Evolutionary conservation across 2,888 invertebrate genomes (phyloP).

Genomic region (Drosophila mettleri): DNA sequence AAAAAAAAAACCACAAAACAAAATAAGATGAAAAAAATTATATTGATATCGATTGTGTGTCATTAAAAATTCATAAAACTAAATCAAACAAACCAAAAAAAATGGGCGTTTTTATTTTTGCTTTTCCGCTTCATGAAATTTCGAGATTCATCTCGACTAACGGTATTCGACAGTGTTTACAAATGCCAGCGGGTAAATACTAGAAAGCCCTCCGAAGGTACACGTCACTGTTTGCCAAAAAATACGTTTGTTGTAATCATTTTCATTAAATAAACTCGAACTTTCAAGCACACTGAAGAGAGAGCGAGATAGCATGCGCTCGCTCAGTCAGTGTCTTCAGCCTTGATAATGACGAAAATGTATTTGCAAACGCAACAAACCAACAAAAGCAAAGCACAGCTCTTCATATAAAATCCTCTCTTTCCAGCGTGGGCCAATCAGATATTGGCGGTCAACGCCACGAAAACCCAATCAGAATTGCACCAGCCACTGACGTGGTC

Average conservation of each 20-base stretch:
- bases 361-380: constrained; percentile 40
- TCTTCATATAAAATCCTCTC: constrained; percentile 37
- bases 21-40: constrained; percentile 20
- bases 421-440: constrained; percentile 69
- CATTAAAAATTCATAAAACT: constrained; percentile 51
- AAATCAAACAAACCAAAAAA: constrained; percentile 10
- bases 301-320: neutral
- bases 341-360: constrained; percentile 39
- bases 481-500: constrained; percentile 63
- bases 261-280: constrained; percentile 27
- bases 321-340: constrained; percentile 38
- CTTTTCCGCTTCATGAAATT: neutral
- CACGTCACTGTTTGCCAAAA: constrained; percentile 46
- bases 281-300: constrained; percentile 1
- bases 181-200: neutral
- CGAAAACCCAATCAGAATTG: constrained; percentile 71
- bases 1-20: constrained; percentile 12
- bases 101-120: constrained; percentile 43
- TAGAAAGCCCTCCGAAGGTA: constrained; percentile 18
- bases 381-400: constrained; percentile 14
- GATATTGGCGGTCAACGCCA: constrained; percentile 51
- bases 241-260: constrained; percentile 8
- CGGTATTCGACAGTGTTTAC: neutral
- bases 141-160: constrained; percentile 9
- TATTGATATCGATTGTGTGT: constrained; percentile 74